These are phyloP conservation scores for Lycaena phlaeas DNA, from an alignment of 2,888 invertebrate species.

Conservation along the genomic window DNA sequence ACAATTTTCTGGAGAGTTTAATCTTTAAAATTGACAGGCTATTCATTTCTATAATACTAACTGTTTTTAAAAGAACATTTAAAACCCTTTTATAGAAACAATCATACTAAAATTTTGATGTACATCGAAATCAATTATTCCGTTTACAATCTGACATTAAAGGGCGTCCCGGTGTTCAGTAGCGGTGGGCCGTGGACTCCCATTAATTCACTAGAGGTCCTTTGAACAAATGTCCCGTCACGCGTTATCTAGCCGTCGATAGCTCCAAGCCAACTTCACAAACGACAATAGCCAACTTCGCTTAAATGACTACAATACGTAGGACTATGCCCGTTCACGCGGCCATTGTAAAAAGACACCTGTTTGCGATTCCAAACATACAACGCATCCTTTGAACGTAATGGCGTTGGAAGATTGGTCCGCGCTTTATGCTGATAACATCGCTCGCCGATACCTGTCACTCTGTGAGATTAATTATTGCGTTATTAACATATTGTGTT, in stretches of 20 bases:
- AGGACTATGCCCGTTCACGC: slow-evolving; percentile 30
- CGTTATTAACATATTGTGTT: too few relatives aligned
- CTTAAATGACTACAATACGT: slow-evolving; percentile 51
- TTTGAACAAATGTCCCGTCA: slow-evolving; percentile 48
- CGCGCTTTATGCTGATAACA: slow-evolving; percentile 7
- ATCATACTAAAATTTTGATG: too few relatives aligned
- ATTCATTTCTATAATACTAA: too few relatives aligned
- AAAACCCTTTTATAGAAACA: too few relatives aligned
- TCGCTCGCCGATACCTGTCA: background rate
- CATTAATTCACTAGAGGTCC: slow-evolving; percentile 31
- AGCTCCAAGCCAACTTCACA: slow-evolving; percentile 63
- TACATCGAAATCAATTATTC: too few relatives aligned
- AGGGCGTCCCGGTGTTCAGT: too few relatives aligned
- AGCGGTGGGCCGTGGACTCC: slow-evolving; percentile 20
- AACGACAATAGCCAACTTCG: slow-evolving; percentile 54
- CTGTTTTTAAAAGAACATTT: too few relatives aligned
- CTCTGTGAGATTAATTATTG: slow-evolving; percentile 16
- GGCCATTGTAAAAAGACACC: slow-evolving; percentile 24
- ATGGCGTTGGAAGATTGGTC: slow-evolving; percentile 18
- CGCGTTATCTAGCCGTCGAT: slow-evolving; percentile 53
- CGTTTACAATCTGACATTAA: too few relatives aligned
- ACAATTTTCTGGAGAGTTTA: too few relatives aligned
- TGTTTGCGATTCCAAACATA: slow-evolving; percentile 10
- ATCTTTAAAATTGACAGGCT: too few relatives aligned
- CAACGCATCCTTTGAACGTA: slow-evolving; percentile 18